phyloP scores from a whole-genome alignment of 2,888 invertebrate genomes.

The Drosophila diplacantha region DNA sequence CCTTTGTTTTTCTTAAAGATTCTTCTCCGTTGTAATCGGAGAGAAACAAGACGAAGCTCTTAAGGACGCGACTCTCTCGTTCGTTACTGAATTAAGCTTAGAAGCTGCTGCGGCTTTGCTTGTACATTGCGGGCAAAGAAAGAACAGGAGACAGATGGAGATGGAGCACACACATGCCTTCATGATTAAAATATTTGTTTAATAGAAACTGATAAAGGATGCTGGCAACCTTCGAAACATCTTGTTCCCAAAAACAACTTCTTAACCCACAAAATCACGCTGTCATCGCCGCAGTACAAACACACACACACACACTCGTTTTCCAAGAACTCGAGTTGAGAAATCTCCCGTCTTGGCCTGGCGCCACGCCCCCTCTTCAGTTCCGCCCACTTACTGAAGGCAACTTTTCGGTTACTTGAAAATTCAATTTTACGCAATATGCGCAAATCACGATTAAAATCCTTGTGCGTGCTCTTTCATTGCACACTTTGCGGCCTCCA shows the following conservation, averaged over 20 bases:
- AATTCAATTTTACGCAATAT: conserved; percentile 74
- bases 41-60: not conserved
- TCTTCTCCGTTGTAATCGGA: not conserved
- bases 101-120: not conserved
- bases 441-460: conserved; percentile 72
- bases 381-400: conserved; percentile 6
- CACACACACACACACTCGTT: not conserved
- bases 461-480: conserved; percentile 44
- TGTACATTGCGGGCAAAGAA: not conserved
- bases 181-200: not conserved
- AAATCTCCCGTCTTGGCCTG: conserved; percentile 1
- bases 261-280: conserved; percentile 1
- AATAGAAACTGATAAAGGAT: not conserved
- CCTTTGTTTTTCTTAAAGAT: not conserved
- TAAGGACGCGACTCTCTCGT: too few relatives aligned
- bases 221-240: not conserved
- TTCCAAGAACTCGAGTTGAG: conserved; percentile 14
- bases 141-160: too few relatives aligned
- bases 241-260: not conserved
- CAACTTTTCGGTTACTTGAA: conserved; percentile 57
- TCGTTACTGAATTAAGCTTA: not conserved
- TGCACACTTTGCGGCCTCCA: too few relatives aligned
- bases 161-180: too few relatives aligned
- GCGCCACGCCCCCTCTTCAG: conserved; percentile 1
- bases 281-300: conserved; percentile 1